Base-by-base conservation (phyloP, 2,888 invertebrate species). In the Pyrochroa serraticornis region DNA sequence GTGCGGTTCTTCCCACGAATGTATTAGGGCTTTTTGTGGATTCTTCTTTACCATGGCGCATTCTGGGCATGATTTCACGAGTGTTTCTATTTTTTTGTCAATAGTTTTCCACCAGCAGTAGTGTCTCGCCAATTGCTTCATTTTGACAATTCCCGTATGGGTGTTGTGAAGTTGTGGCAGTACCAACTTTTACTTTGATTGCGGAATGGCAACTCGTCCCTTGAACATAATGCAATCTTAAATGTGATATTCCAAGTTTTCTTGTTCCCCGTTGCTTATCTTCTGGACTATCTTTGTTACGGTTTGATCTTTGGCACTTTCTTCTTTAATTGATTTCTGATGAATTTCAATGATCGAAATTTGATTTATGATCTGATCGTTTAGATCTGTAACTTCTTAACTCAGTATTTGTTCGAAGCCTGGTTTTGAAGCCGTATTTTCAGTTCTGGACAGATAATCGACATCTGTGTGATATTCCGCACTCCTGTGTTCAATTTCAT, bases 1-100 rank as follows among this genome's bases (percentile, higher is more conserved):
- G n/a, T 46, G 54, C 2, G 69, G 60, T 41, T 62, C 61, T 42
- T 70, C 65, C 70, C 68, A 69, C 5, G 60, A 60, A 44, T 69
- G 66, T 5, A 45, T 37, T 1, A 30, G 34, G 8, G 53, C 49
- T 43, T 63, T 53, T 2, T 48, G 7, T 13, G 61, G 68, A 49
- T 59, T 58, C 13, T 62, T 60, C 9, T 33, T 38, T 7, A 31
- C 37, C 58, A 48, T 46, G 52, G 31, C 22, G 51, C 63, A 56
- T 48, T 52, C 33, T 59, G 42, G 35, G 43, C 67, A 71, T 31
- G 8, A 14, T 44, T 57, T 64, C 14, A 53, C 59, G 22, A 64
- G 48, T 60, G 60, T 34, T 49, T 72, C 67, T 7, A 61, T 58
- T 35, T 70, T 66, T 12, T 60, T 60, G 32, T 66, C 65, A 14